Base-by-base conservation (phyloP, 2,113 vertebrate species). In the Burhinus bistriatus region DNA sequence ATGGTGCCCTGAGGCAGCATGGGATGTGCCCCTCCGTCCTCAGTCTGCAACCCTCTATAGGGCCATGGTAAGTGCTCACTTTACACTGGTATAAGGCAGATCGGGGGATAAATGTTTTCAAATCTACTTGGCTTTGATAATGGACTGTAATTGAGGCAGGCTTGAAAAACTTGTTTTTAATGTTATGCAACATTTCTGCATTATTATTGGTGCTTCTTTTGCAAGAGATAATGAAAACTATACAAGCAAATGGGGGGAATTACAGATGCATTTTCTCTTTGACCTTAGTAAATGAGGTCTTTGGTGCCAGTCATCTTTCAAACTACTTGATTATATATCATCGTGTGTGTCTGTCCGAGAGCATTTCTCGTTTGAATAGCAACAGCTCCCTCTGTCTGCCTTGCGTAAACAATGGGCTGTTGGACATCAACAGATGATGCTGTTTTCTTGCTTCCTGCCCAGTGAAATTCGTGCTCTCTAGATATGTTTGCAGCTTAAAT, bases 351-450 rank as follows among this genome's bases (percentile, higher is more conserved):
- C 57, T 86, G 55, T 30, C 89, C 9, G 7, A 69, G 13, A 89
- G 26, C 58, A 34, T 87, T 54, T 69, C 59, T 32, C 2, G 6
- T 94, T 27, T 45, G 30, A 92, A 92, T 81, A 87, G 44, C 88
- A 97, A 91, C 54, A 96, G 90, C 84, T 97, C 90, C 88, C 84
- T 97, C 95, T 97, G 32, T 83, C 88, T 96, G 65, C 73, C 84
- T 78, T 42, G 2, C 78, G 29, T 62, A 34, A 79, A 29, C 62
- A 59, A 19, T 5, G 34, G 82, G 42, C 44, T 84, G 18, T 44
- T 88, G 52, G 40, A 38, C 15, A 69, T 6, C 36, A 26, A 12
- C 19, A 72, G 14, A 51, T 44, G 16, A n/a, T 58, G 29, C 61
- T 55, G 9, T 57, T 83, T 82, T 86, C 62, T 69, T n/a, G 4